These are phyloP conservation scores for Bubo bubo DNA, from an alignment of 2,113 vertebrate species.

Conservation along the genomic window DNA sequence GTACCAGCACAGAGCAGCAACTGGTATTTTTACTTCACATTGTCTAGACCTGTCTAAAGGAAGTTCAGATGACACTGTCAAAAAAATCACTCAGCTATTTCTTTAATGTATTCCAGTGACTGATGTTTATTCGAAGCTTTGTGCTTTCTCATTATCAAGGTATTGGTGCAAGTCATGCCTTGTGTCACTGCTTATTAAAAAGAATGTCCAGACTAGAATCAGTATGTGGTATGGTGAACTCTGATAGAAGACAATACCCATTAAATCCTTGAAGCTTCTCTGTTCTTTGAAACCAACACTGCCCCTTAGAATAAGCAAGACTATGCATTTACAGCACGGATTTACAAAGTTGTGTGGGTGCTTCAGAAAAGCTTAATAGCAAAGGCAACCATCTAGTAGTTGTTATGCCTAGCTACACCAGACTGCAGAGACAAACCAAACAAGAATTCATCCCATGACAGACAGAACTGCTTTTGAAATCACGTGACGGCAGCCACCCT, in stretches of 20 bases:
- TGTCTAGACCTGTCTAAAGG: neutral
- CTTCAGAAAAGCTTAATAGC: neutral
- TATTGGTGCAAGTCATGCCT: neutral
- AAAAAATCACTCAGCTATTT: neutral
- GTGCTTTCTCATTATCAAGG: neutral
- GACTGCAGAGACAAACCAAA: neutral
- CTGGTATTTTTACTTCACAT: neutral
- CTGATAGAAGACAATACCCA: neutral
- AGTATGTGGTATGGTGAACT: neutral
- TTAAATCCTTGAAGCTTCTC: neutral
- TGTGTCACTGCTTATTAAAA: neutral
- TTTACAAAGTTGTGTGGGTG: neutral
- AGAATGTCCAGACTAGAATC: neutral
- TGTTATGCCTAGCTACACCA: neutral
- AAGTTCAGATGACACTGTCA: neutral
- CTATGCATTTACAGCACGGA: neutral
- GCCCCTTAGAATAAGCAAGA: neutral
- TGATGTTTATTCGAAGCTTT: neutral
- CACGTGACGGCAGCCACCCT: neutral
- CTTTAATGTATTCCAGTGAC: neutral
- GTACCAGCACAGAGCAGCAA: neutral
- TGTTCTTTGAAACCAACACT: neutral
- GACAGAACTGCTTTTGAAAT: neutral
- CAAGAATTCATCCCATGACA: neutral
- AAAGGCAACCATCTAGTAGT: neutral